A percentile compares a stretch with the other conserved stretches of the same genome.
Conservation (phyloP, 2,888 invertebrate species). For the Campoplex capitator region DNA sequence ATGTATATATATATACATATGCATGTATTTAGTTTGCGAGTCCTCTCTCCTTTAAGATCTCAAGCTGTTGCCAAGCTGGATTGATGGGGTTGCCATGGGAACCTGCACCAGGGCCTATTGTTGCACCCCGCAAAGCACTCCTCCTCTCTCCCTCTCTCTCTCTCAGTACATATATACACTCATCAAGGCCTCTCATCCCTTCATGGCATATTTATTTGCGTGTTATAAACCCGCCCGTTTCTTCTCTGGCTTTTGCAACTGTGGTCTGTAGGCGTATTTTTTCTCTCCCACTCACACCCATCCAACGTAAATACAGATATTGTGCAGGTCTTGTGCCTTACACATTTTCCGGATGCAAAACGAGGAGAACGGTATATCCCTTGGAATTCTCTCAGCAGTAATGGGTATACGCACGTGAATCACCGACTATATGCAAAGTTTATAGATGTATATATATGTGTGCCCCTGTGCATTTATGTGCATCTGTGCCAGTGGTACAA, state of each 20-base stretch:
- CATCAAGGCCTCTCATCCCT: constrained; percentile 70
- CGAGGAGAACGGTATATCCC: constrained; percentile 36
- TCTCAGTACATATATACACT: constrained; percentile 7
- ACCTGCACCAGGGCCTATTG: constrained; percentile 83
- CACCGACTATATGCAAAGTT: constrained; percentile 32
- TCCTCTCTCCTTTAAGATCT: constrained; percentile 84
- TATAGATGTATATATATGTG: constrained; percentile 54
- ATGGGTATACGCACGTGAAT: constrained; percentile 30
- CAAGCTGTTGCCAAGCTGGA: constrained; percentile 84
- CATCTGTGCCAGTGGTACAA: constrained; percentile 84
- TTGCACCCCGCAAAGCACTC: constrained; percentile 80
- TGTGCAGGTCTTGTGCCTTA: constrained; percentile 11
- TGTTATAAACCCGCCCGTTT: constrained; percentile 75
- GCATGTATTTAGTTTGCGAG: constrained; percentile 41
- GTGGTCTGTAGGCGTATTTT: constrained; percentile 43
- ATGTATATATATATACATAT: constrained; percentile 5
- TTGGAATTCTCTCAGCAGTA: constrained; percentile 5
- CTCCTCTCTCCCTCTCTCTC: constrained; percentile 26
- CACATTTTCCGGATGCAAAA: constrained; percentile 43
- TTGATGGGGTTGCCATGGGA: constrained; percentile 84
- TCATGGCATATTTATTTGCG: constrained; percentile 84
- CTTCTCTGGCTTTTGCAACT: constrained; percentile 70
- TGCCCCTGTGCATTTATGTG: constrained; percentile 76
- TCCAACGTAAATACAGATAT: constrained; percentile 65
- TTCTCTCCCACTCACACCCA: constrained; percentile 72